These are phyloP conservation scores for Rhagophthalmus giganteus DNA, from an alignment of 2,888 invertebrate genomes.

Conservation along the genomic window DNA sequence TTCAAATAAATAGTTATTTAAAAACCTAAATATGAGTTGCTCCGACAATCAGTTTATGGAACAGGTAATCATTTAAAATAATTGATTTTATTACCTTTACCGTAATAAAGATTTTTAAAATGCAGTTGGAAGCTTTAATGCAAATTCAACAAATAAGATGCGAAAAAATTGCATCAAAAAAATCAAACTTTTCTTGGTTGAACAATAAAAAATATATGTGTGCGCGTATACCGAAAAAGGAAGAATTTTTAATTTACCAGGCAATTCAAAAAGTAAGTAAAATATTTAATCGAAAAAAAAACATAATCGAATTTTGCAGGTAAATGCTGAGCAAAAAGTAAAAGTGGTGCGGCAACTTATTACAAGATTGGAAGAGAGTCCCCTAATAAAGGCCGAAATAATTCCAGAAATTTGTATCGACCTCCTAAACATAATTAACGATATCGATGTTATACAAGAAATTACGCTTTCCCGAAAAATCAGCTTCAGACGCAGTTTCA, in stretches of 20 bases:
- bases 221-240: constrained; percentile 43
- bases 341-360: constrained; percentile 44
- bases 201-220: constrained; percentile 41
- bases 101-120: not conserved
- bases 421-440: constrained; percentile 39
- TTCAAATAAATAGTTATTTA: not conserved
- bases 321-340: constrained; percentile 44
- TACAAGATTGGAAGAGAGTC: constrained; percentile 43
- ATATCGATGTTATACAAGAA: constrained; percentile 39
- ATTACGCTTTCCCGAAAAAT: constrained; percentile 39
- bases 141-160: constrained; percentile 45
- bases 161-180: constrained; percentile 35
- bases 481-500: constrained; percentile 44
- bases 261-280: constrained; percentile 42
- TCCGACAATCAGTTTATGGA: constrained; percentile 17
- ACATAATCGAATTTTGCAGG: constrained; percentile 34
- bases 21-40: constrained; percentile 7
- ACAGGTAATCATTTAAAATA: constrained; percentile 12
- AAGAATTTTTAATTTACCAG: constrained; percentile 45
- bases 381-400: constrained; percentile 38
- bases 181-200: constrained; percentile 47
- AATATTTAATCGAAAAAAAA: constrained; percentile 57
- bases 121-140: constrained; percentile 48
- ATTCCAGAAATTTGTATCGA: constrained; percentile 45
- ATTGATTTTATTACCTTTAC: not conserved